These are phyloP conservation scores for Hydrolagus colliei DNA, from an alignment of 2,797 vertebrate genomes.

Conservation along the genomic window DNA sequence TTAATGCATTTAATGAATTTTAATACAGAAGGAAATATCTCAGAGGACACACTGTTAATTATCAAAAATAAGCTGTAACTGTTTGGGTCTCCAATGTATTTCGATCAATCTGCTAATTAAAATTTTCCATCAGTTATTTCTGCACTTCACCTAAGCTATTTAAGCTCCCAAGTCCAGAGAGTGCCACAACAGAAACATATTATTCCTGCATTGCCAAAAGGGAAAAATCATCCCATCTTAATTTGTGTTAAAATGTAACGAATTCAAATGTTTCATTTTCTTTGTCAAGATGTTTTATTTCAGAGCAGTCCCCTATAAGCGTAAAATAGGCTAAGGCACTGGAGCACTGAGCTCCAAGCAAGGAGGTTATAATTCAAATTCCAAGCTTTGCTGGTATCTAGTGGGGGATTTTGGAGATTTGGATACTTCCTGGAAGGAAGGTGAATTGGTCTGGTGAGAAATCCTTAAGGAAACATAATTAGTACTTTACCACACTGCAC, in stretches of 20 bases:
- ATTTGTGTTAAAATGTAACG: background rate
- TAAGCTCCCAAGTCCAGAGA: background rate
- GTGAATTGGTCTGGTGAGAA: background rate
- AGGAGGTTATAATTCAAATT: background rate
- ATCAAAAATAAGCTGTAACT: background rate
- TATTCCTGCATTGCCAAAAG: background rate
- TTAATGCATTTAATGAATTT: constrained; percentile 13
- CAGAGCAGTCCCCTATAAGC: background rate
- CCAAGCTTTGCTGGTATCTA: background rate
- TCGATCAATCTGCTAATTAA: background rate
- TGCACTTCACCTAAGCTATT: background rate
- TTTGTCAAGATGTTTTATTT: background rate
- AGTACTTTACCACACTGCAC: too few species aligned
- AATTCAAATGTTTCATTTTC: background rate
- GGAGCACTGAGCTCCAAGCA: background rate
- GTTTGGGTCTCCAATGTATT: background rate
- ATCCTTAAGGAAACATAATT: background rate
- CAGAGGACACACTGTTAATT: background rate
- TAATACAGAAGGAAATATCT: constrained; percentile 12
- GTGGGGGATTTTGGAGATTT: background rate
- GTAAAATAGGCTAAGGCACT: background rate
- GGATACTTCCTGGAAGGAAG: background rate
- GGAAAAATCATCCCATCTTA: background rate
- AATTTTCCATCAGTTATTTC: background rate
- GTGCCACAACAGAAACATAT: background rate